phyloP scores from a whole-genome alignment of 2,113 vertebrate genomes.

The Cyprinodon brontotheroides region DNA sequence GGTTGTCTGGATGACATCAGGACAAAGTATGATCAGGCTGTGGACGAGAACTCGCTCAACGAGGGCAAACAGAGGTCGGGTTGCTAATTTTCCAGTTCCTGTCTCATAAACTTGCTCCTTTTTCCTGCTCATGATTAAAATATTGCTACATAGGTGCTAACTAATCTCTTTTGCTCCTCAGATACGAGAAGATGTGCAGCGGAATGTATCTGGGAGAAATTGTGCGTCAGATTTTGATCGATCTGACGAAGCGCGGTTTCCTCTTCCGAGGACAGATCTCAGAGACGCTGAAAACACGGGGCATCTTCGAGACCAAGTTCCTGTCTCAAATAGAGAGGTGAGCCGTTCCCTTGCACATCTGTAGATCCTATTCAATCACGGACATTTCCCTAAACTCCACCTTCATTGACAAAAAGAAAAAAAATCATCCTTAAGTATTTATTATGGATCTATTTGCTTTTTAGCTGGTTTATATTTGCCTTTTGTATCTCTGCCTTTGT shows the following conservation, averaged over 20 bases:
- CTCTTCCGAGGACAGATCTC: conserved; percentile 97
- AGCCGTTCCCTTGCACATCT: neutral
- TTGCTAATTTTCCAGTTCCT: neutral
- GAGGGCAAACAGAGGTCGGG: conserved; percentile 92
- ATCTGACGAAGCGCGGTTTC: conserved; percentile 94
- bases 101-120: neutral
- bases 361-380: too few species aligned
- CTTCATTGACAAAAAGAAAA: too few species aligned
- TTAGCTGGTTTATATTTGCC: too few species aligned
- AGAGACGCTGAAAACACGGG: conserved; percentile 92
- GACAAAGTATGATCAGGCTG: conserved; percentile 89
- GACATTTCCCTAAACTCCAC: neutral
- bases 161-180: conserved; percentile 41
- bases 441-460: too few species aligned
- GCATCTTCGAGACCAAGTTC: conserved; percentile 98
- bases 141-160: neutral
- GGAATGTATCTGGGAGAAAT: conserved; percentile 99
- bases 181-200: conserved; percentile 99
- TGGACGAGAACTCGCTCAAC: conserved; percentile 95
- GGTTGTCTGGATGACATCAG: conserved; percentile 96
- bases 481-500: too few species aligned
- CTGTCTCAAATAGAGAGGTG: conserved; percentile 98
- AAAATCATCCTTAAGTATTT: too few species aligned
- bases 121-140: neutral
- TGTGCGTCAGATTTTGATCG: conserved; percentile 94